Base-by-base conservation (phyloP, 2,888 invertebrate species). In the Scaptomyza reducta region DNA sequence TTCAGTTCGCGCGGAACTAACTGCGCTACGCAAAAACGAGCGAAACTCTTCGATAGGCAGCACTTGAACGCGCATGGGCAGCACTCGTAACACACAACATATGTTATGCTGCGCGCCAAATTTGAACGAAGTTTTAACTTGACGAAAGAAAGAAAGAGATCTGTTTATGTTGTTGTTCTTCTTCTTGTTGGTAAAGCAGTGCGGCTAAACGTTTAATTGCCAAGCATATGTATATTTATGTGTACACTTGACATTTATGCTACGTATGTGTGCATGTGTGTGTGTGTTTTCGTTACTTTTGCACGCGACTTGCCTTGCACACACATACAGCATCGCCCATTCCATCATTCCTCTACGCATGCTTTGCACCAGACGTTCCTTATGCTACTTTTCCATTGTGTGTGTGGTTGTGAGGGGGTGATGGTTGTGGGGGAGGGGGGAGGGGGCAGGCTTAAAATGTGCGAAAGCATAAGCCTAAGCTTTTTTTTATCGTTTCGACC, bases 391-490 rank as follows among this genome's bases (percentile, higher is more conserved):
- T 53, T 9, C 31, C 38, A 50, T 3, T 22, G 22, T 22, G 22
- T 22, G 35, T 35, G 59, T 22, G 31, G n/a, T n/a, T 68, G 56
- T 58, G 56, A 14, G 7, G 35, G 13, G 45, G 40, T 16, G 31
- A n/a, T n/a, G n/a, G n/a, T n/a, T n/a, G n/a, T n/a, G 13, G 38
- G 16, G 25, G 49, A 33, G 41, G 59, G 41, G 51, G 50, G 65
- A 13, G 29, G 4, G 53, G n/a, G n/a, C n/a, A n/a, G 66, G 76
- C 79, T 84, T 87, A 71, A 81, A 83, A 74, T 81, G 87, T 83
- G 87, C 77, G 77, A 84, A 82, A 81, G 79, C 87, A 74, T 87
- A 83, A 83, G 85, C 85, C 79, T 84, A 81, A 84, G 87, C 87
- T 31, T 33, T 87, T 82, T 84, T 85, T 83, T 87, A 82, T 82